Percentiles rank a stretch among this genome's conserved stretches.
Evolutionary conservation across 2,797 vertebrate genomes (phyloP).

Genomic region (Mus minutoides): DNA sequence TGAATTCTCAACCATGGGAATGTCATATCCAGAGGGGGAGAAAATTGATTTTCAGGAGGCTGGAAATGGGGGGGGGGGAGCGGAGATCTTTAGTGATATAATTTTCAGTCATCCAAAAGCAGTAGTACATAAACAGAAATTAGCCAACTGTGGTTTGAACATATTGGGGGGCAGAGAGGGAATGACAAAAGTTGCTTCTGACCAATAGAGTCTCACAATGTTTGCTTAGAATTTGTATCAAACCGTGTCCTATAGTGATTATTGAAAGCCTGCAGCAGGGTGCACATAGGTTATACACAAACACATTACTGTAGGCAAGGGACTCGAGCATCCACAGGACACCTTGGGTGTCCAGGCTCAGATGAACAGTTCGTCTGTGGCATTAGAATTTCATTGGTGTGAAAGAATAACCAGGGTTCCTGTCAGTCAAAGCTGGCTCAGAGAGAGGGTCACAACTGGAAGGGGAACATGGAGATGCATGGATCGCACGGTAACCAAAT

Average conservation of each 20-base stretch:
- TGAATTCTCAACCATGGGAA: background rate
- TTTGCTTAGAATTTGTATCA: background rate
- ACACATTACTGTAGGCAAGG: background rate
- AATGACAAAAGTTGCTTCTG: background rate
- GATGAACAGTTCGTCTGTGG: background rate
- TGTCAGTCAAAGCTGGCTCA: background rate
- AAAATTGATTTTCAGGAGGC: background rate
- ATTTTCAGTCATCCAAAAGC: background rate
- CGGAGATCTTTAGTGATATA: background rate
- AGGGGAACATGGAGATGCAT: background rate
- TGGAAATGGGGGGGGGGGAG: fast-evolving
- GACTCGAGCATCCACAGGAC: too few species aligned
- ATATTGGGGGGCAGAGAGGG: background rate
- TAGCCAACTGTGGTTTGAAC: background rate
- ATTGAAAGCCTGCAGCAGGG: background rate
- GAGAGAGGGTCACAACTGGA: background rate
- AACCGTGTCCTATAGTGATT: background rate
- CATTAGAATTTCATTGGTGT: background rate
- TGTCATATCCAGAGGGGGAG: background rate
- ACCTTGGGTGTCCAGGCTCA: background rate
- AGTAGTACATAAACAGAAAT: background rate
- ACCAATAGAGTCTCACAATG: background rate
- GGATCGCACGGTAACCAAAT: background rate
- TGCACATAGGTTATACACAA: background rate
- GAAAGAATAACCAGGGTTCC: background rate